Conservation (phyloP, 2,113 vertebrate genomes). For the Brachionichthys hirsutus region DNA sequence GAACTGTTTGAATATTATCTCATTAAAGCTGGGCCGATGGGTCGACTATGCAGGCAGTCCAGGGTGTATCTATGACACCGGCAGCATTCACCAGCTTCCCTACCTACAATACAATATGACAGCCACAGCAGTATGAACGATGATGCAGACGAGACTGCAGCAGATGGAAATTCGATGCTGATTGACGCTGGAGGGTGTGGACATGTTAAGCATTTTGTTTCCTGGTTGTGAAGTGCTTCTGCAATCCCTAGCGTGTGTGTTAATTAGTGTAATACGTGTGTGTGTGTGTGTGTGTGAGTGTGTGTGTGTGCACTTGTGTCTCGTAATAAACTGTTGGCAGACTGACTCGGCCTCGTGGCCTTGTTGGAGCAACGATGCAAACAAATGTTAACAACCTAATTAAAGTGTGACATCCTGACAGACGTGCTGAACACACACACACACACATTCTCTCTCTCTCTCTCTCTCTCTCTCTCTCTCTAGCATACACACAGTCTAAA, state of each 20-base stretch:
- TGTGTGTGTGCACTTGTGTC: neutral
- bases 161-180: no score
- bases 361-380: slow-evolving; percentile 54
- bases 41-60: no score
- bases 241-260: slow-evolving; percentile 27
- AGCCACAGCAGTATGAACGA: no score
- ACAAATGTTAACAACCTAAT: slow-evolving; percentile 75
- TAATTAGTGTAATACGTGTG: slow-evolving; percentile 26
- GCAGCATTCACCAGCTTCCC: no score
- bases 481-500: slow-evolving; percentile 36
- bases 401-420: slow-evolving; percentile 58
- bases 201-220: slow-evolving; percentile 20
- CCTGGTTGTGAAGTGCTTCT: slow-evolving; percentile 8
- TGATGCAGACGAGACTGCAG: neutral
- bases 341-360: slow-evolving; percentile 38
- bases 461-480: neutral
- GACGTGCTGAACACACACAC: slow-evolving; percentile 22
- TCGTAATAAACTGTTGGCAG: slow-evolving; percentile 56
- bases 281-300: neutral
- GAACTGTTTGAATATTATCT: no score
- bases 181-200: neutral
- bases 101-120: no score
- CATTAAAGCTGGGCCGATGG: no score
- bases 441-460: neutral
- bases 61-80: no score